Base-by-base conservation (phyloP, 2,888 invertebrate genomes). In the Eustalomyia histrio region DNA sequence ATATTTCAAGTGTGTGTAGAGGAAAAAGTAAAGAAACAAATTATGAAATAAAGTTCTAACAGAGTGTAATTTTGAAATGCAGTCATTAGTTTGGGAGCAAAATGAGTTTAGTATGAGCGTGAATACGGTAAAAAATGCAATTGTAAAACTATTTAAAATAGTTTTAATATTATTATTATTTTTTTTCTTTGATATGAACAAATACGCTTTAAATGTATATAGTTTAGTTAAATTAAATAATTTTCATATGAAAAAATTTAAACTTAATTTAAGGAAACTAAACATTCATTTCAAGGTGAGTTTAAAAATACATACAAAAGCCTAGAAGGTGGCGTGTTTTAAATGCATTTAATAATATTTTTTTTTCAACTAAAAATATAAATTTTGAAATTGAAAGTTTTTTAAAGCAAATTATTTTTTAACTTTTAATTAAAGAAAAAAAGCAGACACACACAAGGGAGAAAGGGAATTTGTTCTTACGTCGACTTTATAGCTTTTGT, bases 11-110 rank as follows among this genome's bases (percentile, higher is more conserved):
- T 61, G 47, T 61, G 63, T 33, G 16, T 55, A 18, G 16, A n/a
- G 21, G 8, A n/a, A 58, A 68, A 58, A 12, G 60, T 68, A 53
- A n/a, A 14, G 16, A 64, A 9, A 61, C 16, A 21, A 76, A 64
- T 76, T 78, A 82, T 78, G 68, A 75, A 80, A 82, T 73, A 80
- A n/a, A 72, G 63, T 68, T 80, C 61, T 79, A 74, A 71, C 35
- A 33, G 84, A 88, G 86, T 88, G 87, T 87, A 88, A 84, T 87
- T 85, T 85, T 85, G 85, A 84, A 29, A 87, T 87, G 88, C 87
- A 86, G 85, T 67, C 58, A 75, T 74, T 6, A 47, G 83, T 39
- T 75, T 78, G 69, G 83, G 79, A 78, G 76, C 65, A 14, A 39
- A 55, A 76, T 68, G 64, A 64, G 63, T 52, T 43, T 2, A 21